These are phyloP conservation scores for Eupithecia subfuscata DNA, from an alignment of 2,888 invertebrate species.

Conservation along the genomic window DNA sequence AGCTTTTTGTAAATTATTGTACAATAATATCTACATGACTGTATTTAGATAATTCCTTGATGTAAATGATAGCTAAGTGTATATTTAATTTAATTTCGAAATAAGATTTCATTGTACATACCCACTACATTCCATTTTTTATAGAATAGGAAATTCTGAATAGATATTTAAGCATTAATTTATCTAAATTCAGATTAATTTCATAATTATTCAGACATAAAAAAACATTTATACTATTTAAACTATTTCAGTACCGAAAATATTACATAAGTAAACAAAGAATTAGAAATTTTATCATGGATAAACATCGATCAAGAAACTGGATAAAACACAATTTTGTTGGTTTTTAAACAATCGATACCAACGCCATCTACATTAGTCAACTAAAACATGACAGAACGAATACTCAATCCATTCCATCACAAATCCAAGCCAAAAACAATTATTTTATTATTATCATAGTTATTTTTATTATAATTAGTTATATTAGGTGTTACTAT, in stretches of 20 bases:
- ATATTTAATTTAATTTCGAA: conserved; percentile 66
- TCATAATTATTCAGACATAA: background rate
- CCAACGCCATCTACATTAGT: conserved; percentile 16
- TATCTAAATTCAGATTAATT: conserved; percentile 19
- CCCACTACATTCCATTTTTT: conserved; percentile 49
- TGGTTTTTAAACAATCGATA: background rate
- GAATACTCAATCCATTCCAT: conserved; percentile 60
- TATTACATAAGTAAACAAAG: background rate
- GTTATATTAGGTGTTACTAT: conserved; percentile 61
- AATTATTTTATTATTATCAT: conserved; percentile 52
- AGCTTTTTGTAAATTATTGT: conserved; percentile 83
- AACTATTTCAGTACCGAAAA: background rate
- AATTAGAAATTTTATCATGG: background rate
- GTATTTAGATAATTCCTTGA: conserved; percentile 68
- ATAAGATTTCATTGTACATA: conserved; percentile 80
- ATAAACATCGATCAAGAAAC: background rate
- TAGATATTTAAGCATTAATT: conserved; percentile 7
- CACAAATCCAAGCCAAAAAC: conserved; percentile 59
- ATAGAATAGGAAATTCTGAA: conserved; percentile 25
- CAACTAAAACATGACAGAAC: conserved; percentile 51
- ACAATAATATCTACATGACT: conserved; percentile 75
- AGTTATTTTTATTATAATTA: conserved; percentile 58
- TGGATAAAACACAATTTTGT: background rate
- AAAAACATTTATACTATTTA: background rate
- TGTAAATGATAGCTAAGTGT: conserved; percentile 56